phyloP scores from a whole-genome alignment of 2,113 vertebrate genomes.

The human region GRCh38 chr7:9670001-9670500 shows the following conservation, averaged over 20 bases:
- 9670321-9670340: background rate
- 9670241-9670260: background rate
- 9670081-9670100: background rate
- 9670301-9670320: background rate
- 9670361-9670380: background rate
- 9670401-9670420: background rate
- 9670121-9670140: background rate
- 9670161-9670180: background rate
- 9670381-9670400: background rate
- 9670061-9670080: background rate
- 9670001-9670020: background rate
- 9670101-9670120: background rate
- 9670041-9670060: background rate
- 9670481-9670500: background rate
- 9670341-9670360: background rate
- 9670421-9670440: background rate
- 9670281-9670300: background rate
- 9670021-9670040: background rate
- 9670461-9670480: background rate
- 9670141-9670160: background rate
- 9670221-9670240: background rate
- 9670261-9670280: background rate
- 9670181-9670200: background rate
- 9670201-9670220: background rate
- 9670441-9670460: background rate